Evolutionary conservation across 2,888 invertebrate species (phyloP).

Genomic region (Scaptomyza cyrtandrae): DNA sequence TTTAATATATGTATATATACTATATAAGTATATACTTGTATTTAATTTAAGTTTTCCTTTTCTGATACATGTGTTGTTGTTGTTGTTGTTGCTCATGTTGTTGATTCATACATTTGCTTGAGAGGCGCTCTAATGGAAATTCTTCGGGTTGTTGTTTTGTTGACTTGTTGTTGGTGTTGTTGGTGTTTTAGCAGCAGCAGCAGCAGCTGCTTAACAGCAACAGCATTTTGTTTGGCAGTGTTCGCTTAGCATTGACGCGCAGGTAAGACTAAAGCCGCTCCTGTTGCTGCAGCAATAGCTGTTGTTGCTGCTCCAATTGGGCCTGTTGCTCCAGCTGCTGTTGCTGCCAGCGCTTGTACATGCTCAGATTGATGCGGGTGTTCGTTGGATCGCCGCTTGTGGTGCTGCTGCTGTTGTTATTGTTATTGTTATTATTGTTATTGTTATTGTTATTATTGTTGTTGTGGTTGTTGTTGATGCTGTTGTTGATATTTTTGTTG

Average conservation of each 20-base stretch:
- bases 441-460: slow-evolving; percentile 7
- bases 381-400: slow-evolving; percentile 31
- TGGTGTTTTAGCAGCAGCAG: slow-evolving; percentile 19
- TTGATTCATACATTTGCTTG: slow-evolving; percentile 41
- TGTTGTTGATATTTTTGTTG: background rate
- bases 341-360: slow-evolving; percentile 75
- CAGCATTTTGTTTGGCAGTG: slow-evolving; percentile 27
- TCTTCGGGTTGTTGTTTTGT: slow-evolving; percentile 41
- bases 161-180: slow-evolving; percentile 25
- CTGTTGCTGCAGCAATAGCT: slow-evolving; percentile 63
- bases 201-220: slow-evolving; percentile 28
- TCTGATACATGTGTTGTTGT: slow-evolving; percentile 37
- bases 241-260: slow-evolving; percentile 14
- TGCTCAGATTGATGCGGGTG: slow-evolving; percentile 61
- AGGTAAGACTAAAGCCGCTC: slow-evolving; percentile 54
- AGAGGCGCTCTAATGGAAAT: slow-evolving; percentile 45
- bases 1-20: slow-evolving; percentile 68
- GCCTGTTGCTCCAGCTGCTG: slow-evolving; percentile 72
- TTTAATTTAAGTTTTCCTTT: slow-evolving; percentile 50
- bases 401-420: slow-evolving; percentile 14
- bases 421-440: slow-evolving; percentile 14
- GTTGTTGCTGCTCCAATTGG: slow-evolving; percentile 69
- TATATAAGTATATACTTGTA: slow-evolving; percentile 62
- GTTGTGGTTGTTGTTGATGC: slow-evolving; percentile 28
- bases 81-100: slow-evolving; percentile 5